Base-by-base conservation (phyloP, 92 coral and sea anemone genomes). In the Porites cylindrica region DNA sequence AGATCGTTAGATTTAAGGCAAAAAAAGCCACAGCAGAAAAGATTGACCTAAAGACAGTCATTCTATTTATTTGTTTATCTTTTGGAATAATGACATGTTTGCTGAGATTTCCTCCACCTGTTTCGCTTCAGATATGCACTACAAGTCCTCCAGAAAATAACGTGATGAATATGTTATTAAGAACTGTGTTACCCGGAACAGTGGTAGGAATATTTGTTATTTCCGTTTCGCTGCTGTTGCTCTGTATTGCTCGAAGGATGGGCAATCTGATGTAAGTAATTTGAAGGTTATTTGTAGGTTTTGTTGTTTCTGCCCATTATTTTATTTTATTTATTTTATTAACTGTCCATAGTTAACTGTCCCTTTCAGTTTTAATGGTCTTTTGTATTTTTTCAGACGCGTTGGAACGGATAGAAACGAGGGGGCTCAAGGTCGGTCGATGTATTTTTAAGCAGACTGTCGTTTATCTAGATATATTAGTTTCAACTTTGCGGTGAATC, bases 161-260 rank as follows among this genome's bases (percentile, higher is more conserved):
- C 7, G 70, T 69, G 77, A 32, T 19, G 53, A 11, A 19, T 5
- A 60, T 32, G 19, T 43, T 82, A 6, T 38, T 82, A 20, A 56
- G 19, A 19, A 78, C 69, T n/a, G 86, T 82, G 13, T n/a, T 82
- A 58, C 86, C 86, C 29, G 86, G 86, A 59, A 38, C 29, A 76
- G 14, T 82, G 32, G 86, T 76, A 24, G 86, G 86, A 20, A 10
- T 58, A 70, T 61, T 82, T 2, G 43, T 82, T 17, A 43, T 82
- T 53, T 74, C 70, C n/a, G 51, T 82, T 43, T 72, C 78, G 10
- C 2, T 82, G 1, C 14, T 82, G 23, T 20, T 82, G 69, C 6
- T 72, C 18, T 70, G 29, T 69, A 77, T 82, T 29, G 68, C 78
- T 26, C 53, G 78, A n/a, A 50, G 73, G 21, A 82, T 82, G 86